Base-by-base conservation (phyloP, 2,797 vertebrate species). In the Squalus acanthias region DNA sequence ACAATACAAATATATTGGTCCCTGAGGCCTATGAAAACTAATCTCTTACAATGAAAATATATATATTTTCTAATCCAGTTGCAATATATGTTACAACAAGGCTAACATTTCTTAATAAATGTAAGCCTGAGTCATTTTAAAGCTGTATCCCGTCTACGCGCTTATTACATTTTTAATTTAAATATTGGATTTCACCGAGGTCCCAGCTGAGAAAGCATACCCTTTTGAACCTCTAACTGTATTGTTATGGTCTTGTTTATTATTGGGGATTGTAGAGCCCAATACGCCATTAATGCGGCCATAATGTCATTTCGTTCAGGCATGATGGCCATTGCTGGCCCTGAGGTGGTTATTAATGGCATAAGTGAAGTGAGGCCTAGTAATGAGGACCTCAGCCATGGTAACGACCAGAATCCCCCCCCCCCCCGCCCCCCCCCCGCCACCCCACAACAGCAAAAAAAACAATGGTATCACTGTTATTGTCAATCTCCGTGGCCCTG, bases 311-410 rank as follows among this genome's bases (percentile, higher is more conserved):
- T 33, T 10, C 26, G 12, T 79, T 79, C 74, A 8, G 10, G 29
- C 33, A 79, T 79, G n/a, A 79, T 79, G 74, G 74, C 26, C 74
- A 79, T 39, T 33, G 15, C 60, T n/a, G 60, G 57, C 33, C 53
- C 88, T 63, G 88, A 91, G 88, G 53, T 91, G 26, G 88, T 91
- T 91, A 91, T 91, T 91, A 91, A 91, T 60, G 26, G 29, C 13
- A 65, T 63, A 92, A 39, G 89, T 67, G 89, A 67, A 65, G 60
- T 92, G 33, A 65, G 29, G 15, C 33, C 33, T 2, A n/a, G 33
- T 39, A 67, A 92, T 17, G 60, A 92, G 33, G 67, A n/a, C 15
- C 60, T 65, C 63, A 63, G 60, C 60, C 60, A 17, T 67, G 50
- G 53, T 60, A 89, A 57, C 33, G 53, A 89, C 87, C 50, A 26